Percentiles rank a stretch among this genome's conserved stretches.
Evolutionary conservation across 2,113 vertebrate species (phyloP).

Genomic region (Panthera tigris): DNA sequence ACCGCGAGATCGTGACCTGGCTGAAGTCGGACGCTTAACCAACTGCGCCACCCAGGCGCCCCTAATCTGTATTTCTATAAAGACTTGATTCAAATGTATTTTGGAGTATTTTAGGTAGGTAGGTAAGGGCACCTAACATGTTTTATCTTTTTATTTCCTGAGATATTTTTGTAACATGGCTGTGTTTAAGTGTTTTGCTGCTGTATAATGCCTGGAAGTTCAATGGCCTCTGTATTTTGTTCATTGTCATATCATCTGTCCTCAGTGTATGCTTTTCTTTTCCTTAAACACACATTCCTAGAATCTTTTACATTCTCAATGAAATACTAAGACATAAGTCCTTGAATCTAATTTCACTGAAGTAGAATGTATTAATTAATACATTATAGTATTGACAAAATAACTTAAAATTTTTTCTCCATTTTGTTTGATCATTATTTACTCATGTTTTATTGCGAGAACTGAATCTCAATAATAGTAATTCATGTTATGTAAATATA

Average conservation of each 20-base stretch:
- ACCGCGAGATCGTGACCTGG: no score
- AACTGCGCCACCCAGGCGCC: no score
- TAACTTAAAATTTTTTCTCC: neutral
- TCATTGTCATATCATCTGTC: constrained; percentile 47
- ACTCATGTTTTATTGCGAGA: constrained; percentile 4
- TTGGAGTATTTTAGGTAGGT: neutral
- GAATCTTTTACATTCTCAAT: constrained; percentile 30
- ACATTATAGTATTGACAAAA: neutral
- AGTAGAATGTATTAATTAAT: constrained; percentile 31
- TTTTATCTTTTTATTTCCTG: constrained; percentile 38
- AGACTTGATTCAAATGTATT: neutral
- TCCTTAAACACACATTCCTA: constrained; percentile 10
- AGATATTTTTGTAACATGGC: neutral
- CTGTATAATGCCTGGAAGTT: constrained; percentile 22
- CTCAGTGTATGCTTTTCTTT: constrained; percentile 24
- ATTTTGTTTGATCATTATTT: constrained; percentile 17
- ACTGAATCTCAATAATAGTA: neutral
- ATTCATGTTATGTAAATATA: neutral
- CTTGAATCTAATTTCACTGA: constrained; percentile 36
- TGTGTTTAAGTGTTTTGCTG: constrained; percentile 36
- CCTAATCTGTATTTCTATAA: constrained; percentile 10
- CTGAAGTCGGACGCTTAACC: no score
- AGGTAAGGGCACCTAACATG: neutral
- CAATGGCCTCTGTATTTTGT: constrained; percentile 11
- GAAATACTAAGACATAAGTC: neutral